Base-by-base conservation (phyloP, 2,113 vertebrate genomes). In the Pseudolaguvia tuberculata region DNA sequence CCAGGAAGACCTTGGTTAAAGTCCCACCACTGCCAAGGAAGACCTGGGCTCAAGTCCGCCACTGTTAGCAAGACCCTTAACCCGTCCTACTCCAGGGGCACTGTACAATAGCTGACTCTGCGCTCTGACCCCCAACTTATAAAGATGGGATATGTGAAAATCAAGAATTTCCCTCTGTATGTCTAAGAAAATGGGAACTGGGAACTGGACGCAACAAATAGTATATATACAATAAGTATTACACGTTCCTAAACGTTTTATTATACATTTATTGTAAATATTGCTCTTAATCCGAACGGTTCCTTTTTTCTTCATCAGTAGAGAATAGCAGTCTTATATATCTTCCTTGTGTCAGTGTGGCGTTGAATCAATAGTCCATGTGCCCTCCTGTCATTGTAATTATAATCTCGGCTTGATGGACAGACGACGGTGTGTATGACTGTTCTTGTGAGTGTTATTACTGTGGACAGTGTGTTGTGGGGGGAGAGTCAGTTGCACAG, bases 361-460 rank as follows among this genome's bases (percentile, higher is more conserved):
- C 13, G 72, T 68, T 79, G 72, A 84, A 88, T 89, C 87, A 81
- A 87, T 87, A 85, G 56, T 67, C 75, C 65, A 74, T 77, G 71
- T 72, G 76, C 70, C 66, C 70, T 73, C 59, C 79, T 84, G 86
- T 85, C 85, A 79, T 73, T 83, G 74, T 66, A 77, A 86, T 85
- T 50, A 81, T 29, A 76, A 35, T 5, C 53, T 74, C 57, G 51
- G 75, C 67, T 83, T 85, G 82, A 88, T 72, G 78, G 56, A 66
- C 70, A 63, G 78, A 77, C 70, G 50, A 72, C 31, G 74, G 31
- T 68, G 53, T 57, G 52, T 61, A 42, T 31, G 51, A 21, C 4
- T 27, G 42, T 57, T 20, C 56, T 20, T 59, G 17, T 47, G 55
- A 62, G 66, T 63, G 67, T 70, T 51, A 51, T 29, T 51, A 58